Evolutionary conservation across 2,113 vertebrate genomes (phyloP), one percentile per base, ranked within the genome.

Genomic region (Nerophis lumbriciformis): DNA sequence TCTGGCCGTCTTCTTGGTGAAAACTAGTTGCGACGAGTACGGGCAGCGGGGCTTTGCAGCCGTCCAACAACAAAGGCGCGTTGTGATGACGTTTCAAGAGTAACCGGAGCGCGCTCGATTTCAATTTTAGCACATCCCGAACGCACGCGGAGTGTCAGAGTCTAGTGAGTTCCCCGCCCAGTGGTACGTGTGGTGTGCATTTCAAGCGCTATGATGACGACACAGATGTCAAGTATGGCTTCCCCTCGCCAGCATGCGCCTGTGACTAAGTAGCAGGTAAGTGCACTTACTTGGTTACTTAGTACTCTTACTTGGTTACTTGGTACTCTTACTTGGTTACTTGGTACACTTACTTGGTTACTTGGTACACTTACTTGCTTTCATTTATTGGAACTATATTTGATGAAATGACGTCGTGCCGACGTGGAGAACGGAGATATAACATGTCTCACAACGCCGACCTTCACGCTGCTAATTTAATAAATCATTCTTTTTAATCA

Each of bases 11-110:
- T 60, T 57, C 19, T 13, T 11, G 57, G 9, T 11, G 16, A 0
- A 15, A 44, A 49, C 5, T 45, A 4, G 10, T 45, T 42, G 39
- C 39, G 8, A 42, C 2, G 42, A 11, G 9, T 10, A 44, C 11
- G 19, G 19, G 42, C 42, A 60, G 53, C 3, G 36, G 21, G 13
- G 59, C 57, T 37, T 48, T 38, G 64, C 53, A 69, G 16, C 15
- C 35, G 14, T 16, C 68, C 70, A 36, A 83, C 69, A 88, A 88
- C 83, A 87, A 82, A 76, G 84, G 76, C 84, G 83, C 84, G 19
- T 50, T 45, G 0, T 71, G 63, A 88, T 82, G 78, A 0, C 5
- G 79, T 75, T 3, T 1, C 3, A 10, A 45, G 61, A 73, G 66
- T 45, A 15, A 59, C 38, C 1, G 42, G 7, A 13, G 42, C 8